Base-by-base conservation (phyloP, 1,140 invertebrate species). In the Drosophila pandora region DNA sequence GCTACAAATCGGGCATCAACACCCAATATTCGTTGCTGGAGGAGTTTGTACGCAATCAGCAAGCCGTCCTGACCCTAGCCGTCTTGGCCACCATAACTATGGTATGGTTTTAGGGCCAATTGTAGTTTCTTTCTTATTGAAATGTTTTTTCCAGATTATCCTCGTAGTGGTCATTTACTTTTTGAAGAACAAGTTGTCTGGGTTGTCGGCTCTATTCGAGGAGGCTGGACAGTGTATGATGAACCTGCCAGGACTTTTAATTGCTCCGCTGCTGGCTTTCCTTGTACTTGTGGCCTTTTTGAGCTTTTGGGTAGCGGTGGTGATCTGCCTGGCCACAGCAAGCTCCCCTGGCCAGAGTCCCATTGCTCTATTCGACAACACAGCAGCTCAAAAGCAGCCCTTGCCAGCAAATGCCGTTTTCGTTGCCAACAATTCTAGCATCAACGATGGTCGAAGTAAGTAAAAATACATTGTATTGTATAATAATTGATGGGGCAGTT, bases 231-330 rank as follows among this genome's bases (percentile, higher is more conserved):
- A 95, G 68, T 98, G 97, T 88, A 93, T 99, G 39, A 94, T 95
- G 50, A 94, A 95, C 80, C 94, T 98, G 67, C 97, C 97, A 5
- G 94, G 94, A n/a, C 92, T 99, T 23, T 95, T 98, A 80, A 92
- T 98, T 21, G 97, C 98, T 87, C 97, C 98, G 1, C 88, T 98
- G 1, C 92, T 97, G 61, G 98, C 97, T 0, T 98, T 98, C 90
- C 68, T 96, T 47, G 94, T 95, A 49, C 92, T 98, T 0, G 91
- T 96, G 25, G 65, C 95, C 41, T 98, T 98, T 90, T 96, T 97
- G 71, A 92, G 95, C 41, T 97, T 96, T 93, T 98, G 97, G 97
- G 93, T 97, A 2, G 93, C 94, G 30, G 95, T 98, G 37, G 94
- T 98, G 71, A 95, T 94, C n/a, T 94, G 94, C 74, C 87, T 95